Percentiles rank a stretch among this genome's conserved stretches.
These are phyloP conservation scores for Zingel zingel DNA, from an alignment of 2,113 vertebrate genomes.

Conservation along the genomic window DNA sequence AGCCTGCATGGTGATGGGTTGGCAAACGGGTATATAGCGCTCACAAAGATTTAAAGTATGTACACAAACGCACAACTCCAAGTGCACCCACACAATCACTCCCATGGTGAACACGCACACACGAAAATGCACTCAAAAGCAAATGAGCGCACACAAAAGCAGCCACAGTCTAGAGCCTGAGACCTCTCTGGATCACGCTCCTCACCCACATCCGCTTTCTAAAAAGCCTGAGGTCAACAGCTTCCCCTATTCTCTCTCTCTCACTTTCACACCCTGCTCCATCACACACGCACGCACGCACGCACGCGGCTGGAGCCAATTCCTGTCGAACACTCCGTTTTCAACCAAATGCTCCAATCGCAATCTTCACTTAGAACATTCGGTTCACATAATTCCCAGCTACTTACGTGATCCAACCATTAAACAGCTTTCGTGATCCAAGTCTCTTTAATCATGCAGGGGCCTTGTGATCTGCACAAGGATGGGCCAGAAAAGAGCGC, in stretches of 20 bases:
- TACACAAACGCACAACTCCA: conserved; percentile 51
- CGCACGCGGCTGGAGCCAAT: conserved; percentile 48
- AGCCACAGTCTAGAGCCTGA: conserved; percentile 24
- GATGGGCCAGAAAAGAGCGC: conserved; percentile 35
- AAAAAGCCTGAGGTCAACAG: conserved; percentile 74
- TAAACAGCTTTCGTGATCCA: conserved; percentile 28
- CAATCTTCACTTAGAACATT: conserved; percentile 22
- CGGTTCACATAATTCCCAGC: conserved; percentile 29
- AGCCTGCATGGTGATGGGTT: conserved; percentile 66
- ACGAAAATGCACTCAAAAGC: neutral
- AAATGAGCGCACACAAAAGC: conserved; percentile 30
- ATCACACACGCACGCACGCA: conserved; percentile 31
- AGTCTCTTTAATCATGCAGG: conserved; percentile 26
- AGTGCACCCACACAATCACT: conserved; percentile 28
- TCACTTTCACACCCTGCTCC: conserved; percentile 80
- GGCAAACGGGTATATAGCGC: conserved; percentile 56
- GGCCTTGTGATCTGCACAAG: conserved; percentile 51
- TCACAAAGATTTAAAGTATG: conserved; percentile 50
- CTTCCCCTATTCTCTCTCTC: conserved; percentile 79
- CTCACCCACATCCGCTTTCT: conserved; percentile 81
- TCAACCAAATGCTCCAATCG: conserved; percentile 48
- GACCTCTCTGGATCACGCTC: conserved; percentile 61
- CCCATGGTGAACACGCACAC: conserved; percentile 12
- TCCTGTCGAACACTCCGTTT: conserved; percentile 47
- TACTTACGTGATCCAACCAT: conserved; percentile 32